Evolutionary conservation across 1,140 invertebrate genomes (phyloP), one percentile per base, ranked within the genome.

Genomic region (Octopus sinensis): DNA sequence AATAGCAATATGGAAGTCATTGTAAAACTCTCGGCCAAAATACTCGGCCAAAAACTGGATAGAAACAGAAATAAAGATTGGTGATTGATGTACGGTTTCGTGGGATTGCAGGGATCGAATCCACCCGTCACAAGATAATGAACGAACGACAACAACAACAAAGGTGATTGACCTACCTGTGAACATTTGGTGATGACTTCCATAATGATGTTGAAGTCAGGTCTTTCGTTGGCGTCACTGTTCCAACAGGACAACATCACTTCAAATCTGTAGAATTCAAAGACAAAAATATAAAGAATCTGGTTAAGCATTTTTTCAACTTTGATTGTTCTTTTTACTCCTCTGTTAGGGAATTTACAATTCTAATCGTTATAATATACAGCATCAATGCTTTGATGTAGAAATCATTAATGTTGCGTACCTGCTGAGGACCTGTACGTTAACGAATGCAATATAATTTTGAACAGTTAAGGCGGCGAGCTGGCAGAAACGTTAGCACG

Each of bases 161-260:
- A 62, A 23, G 6, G 17, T 73, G 17, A 43, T 43, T 43, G 30
- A 43, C 68, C 84, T 84, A 94, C 95, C 93, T 97, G 95, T 52
- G 95, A 90, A 88, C 96, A 97, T 84, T 96, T 95, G 13, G 95
- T 95, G 13, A 98, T 91, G 56, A 94, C 92, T 87, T 97, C 95
- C 17, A 96, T 92, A 76, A 98, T 94, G 10, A 93, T 94, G 0
- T 93, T 91, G 89, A 98, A 98, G n/a, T 93, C 94, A 0, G 96
- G 97, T 82, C 97, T 92, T 82, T 96, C 93, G 53, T 96, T 94
- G 0, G 96, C 95, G 76, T 92, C 93, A 0, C 95, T 95, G 90
- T 96, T 95, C 97, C 97, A 98, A 87, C 97, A 98, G 85, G 95
- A 94, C 54, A 94, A 95, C 97, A 98, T 98, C 83, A 98, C 93